A percentile compares a stretch with the other conserved stretches of the same genome.
Conservation (phyloP, 2,797 vertebrate genomes). For the Myiotriccus ornatus region DNA sequence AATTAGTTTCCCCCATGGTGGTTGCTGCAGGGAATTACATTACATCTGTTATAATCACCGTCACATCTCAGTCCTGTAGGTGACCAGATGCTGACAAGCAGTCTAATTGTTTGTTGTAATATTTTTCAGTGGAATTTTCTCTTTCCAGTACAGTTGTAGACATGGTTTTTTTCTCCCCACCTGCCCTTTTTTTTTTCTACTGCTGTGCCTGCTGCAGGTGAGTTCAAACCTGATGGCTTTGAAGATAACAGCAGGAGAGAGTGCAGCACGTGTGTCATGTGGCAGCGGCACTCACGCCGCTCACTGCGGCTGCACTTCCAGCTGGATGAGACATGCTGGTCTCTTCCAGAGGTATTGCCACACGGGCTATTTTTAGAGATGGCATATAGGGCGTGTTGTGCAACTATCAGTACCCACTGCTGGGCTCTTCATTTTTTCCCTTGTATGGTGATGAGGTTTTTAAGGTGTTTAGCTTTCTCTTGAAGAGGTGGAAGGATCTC, state of each 20-base stretch:
- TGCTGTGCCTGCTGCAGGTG: not conserved
- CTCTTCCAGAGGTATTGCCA: slow-evolving; percentile 9
- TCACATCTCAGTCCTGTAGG: not conserved
- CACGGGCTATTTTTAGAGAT: slow-evolving; percentile 27
- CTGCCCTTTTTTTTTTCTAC: not conserved
- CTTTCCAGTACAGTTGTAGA: not conserved
- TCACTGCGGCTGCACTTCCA: not conserved
- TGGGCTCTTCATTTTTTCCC: slow-evolving; percentile 38
- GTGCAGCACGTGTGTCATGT: not conserved
- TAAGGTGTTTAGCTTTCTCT: slow-evolving; percentile 28
- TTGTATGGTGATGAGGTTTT: slow-evolving; percentile 49
- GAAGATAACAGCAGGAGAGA: slow-evolving; percentile 28
- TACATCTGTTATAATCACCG: slow-evolving; percentile 10
- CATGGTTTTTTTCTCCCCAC: not conserved
- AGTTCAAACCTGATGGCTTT: slow-evolving; percentile 14
- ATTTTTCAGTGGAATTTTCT: slow-evolving; percentile 35
- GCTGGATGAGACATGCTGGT: not conserved
- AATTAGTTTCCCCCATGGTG: slow-evolving; percentile 11
- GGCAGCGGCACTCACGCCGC: not conserved
- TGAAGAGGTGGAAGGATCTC: not conserved
- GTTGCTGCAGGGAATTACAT: slow-evolving; percentile 31
- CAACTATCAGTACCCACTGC: not conserved
- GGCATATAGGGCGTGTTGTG: not conserved
- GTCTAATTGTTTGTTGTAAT: not conserved
- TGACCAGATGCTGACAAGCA: slow-evolving; percentile 34